Evolutionary conservation across 2,113 vertebrate species (phyloP), one percentile per base, ranked within the genome.

Genomic region (Perccottus glenii): DNA sequence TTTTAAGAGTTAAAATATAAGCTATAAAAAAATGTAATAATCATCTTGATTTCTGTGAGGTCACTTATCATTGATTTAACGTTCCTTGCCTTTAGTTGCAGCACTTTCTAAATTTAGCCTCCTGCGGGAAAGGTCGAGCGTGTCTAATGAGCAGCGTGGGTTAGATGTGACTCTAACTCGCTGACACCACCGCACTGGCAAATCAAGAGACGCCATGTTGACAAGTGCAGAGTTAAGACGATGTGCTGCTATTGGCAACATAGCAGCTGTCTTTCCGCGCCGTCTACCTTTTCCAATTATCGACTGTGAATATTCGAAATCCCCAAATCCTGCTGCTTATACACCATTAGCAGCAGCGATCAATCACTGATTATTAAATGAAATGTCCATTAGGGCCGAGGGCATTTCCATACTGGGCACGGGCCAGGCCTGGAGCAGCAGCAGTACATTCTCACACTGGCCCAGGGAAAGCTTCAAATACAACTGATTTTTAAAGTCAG

Each of bases 291-390:
- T 73, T 74, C 74, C 67, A 80, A 70, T 68, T 90, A 90, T 88
- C 70, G 88, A 88, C 82, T 75, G 70, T 67, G 67, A 85, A 84
- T 82, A 83, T 75, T 86, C 73, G 72, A 72, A 64, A 58, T 80
- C 71, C 61, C 62, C n/a, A 50, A 74, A 73, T 78, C 78, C 61
- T 74, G 46, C 78, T 74, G 70, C 84, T 86, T 86, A 85, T 88
- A 84, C 82, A 87, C 83, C 78, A 90, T 90, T 86, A 88, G 70
- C 85, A 81, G 57, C 64, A 79, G 61, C 58, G 67, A 88, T 90
- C 88, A 86, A 90, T 90, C 87, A 81, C 78, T 80, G 85, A 86
- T 90, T 88, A 88, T 88, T 88, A 86, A 88, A 88, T 88, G 77
- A 90, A 87, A 86, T 81, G 82, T 85, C 85, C 82, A 85, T 90